Conservation (phyloP, 2,888 invertebrate genomes). For the Aphodius granarius region DNA sequence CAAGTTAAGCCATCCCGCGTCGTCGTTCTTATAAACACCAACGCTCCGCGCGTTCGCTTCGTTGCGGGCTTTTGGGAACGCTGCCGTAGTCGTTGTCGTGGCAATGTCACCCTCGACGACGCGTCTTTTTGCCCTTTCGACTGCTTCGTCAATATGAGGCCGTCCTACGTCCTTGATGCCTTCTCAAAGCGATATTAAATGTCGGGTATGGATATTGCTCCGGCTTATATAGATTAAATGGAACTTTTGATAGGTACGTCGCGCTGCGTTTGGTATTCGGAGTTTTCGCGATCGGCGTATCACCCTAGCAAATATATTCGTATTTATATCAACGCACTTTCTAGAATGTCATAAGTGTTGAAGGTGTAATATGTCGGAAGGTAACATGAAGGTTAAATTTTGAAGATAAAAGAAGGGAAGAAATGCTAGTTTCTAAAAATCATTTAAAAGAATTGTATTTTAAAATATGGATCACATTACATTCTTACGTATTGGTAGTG, state of each 20-base stretch:
- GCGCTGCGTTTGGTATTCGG: no score
- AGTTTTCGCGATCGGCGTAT: background rate
- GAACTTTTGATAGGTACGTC: conserved; percentile 6
- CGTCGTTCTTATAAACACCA: conserved; percentile 24
- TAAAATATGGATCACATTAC: no score
- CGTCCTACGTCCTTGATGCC: conserved; percentile 16
- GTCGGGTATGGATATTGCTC: conserved; percentile 27
- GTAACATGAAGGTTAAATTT: no score
- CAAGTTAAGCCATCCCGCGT: conserved; percentile 20
- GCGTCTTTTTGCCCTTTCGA: background rate
- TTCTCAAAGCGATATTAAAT: conserved; percentile 29
- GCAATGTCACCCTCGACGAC: background rate
- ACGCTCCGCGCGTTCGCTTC: conserved; percentile 10
- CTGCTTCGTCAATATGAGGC: conserved; percentile 17
- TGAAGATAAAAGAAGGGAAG: no score
- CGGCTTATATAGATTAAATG: conserved; percentile 1
- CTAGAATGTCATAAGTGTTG: no score
- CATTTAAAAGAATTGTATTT: no score
- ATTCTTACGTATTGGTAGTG: no score
- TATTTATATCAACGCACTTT: no score
- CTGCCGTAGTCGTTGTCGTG: background rate
- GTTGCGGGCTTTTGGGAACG: background rate
- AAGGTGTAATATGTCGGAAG: no score
- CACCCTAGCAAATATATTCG: no score
- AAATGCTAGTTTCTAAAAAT: no score